Base-by-base conservation (phyloP, 2,888 invertebrate species). In the Drosophila macrospina region DNA sequence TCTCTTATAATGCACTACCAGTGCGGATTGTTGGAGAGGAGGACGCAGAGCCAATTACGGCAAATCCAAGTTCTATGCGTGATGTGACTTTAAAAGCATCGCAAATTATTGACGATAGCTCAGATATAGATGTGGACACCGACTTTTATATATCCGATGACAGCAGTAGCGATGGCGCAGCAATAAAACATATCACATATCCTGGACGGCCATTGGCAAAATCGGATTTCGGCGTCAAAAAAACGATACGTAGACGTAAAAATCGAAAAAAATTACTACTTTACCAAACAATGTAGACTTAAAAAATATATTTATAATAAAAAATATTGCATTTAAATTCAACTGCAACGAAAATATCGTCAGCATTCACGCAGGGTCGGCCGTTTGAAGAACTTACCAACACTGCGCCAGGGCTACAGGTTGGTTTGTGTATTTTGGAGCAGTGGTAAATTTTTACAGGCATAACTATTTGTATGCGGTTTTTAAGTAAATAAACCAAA, bases 401-500 rank as follows among this genome's bases (percentile, higher is more conserved):
- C 79, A 84, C 82, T 85, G 55, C 4, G n/a, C 50, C 69, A 70
- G 76, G 61, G 69, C 50, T 66, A 65, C 81, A 88, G 80, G 77
- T 69, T 83, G 83, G 86, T 55, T 85, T 74, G 80, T 77, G 77
- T 71, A 69, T 77, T 74, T 86, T 74, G 78, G 86, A 88, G 80
- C 74, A 76, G 80, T 87, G 86, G 83, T 86, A 55, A 87, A 80
- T 77, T 84, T 83, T 82, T 79, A 77, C 83, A 61, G 42, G 74
- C 73, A 79, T 66, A 79, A 79, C 67, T 77, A 83, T 82, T 77
- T 77, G 74, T 78, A 76, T 73, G 68, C 68, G 76, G 79, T 85
- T 88, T 85, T 86, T 59, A 76, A 73, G 78, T 84, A 86, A 74
- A 85, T 85, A 88, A 83, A 78, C 79, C 72, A 74, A 84, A 74